Conservation (phyloP, 2,888 invertebrate genomes). For the Papilio elwesi region DNA sequence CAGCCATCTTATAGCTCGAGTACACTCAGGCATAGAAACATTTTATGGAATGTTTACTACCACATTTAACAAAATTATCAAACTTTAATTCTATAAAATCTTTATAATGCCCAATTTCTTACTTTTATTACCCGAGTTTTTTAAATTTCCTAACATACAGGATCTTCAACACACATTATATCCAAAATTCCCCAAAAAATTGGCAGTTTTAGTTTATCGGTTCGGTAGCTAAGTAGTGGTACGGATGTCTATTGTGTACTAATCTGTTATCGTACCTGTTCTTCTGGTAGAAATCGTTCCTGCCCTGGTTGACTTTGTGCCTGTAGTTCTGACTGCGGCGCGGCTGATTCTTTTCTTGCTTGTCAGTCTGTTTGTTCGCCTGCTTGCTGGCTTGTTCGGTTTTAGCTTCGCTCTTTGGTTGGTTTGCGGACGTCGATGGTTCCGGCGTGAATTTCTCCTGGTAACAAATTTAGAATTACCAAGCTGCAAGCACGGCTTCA, state of each 20-base stretch:
- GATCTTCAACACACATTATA: background rate
- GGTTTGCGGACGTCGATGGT: conserved; percentile 43
- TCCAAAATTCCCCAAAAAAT: conserved; percentile 18
- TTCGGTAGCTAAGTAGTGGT: conserved; percentile 77
- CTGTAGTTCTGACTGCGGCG: conserved; percentile 72
- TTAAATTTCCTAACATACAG: background rate
- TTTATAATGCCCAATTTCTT: background rate
- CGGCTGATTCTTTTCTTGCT: conserved; percentile 60
- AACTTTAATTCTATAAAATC: background rate
- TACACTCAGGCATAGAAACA: background rate
- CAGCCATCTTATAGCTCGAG: background rate
- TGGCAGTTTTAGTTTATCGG: conserved; percentile 70
- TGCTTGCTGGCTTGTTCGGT: conserved; percentile 46
- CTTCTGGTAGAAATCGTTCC: conserved; percentile 71
- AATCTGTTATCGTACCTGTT: conserved; percentile 76
- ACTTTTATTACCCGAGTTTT: background rate
- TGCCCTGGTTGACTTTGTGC: conserved; percentile 62
- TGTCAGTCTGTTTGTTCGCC: conserved; percentile 62
- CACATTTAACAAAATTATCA: background rate
- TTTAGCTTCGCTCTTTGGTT: conserved; percentile 51
- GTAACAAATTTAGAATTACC: conserved; percentile 43
- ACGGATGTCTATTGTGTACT: conserved; percentile 72
- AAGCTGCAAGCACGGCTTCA: too few species aligned
- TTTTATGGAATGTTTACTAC: too few species aligned
- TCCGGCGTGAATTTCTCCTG: conserved; percentile 66